These are phyloP conservation scores for Zaprionus nigranus DNA, from an alignment of 1,140 invertebrate genomes.

Conservation along the genomic window DNA sequence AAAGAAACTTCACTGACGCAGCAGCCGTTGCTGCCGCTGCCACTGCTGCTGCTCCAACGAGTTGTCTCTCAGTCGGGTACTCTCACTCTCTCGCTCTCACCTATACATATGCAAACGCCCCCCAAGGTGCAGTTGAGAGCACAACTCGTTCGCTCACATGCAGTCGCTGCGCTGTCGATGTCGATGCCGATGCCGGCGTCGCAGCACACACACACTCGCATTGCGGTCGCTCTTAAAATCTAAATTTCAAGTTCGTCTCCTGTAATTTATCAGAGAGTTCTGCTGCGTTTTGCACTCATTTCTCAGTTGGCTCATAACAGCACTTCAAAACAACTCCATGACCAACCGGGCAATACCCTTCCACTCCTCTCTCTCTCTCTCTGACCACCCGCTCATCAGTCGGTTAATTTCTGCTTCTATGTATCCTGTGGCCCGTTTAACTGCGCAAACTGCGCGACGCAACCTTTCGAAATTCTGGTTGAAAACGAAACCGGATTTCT, in stretches of 20 bases:
- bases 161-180: conserved; percentile 24
- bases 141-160: conserved; percentile 41
- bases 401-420: conserved; percentile 53
- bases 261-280: conserved; percentile 58
- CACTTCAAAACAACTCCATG: conserved; percentile 43
- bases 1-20: conserved; percentile 45
- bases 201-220: conserved; percentile 19
- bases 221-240: conserved; percentile 71
- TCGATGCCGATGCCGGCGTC: conserved; percentile 6
- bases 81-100: conserved; percentile 27
- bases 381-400: not conserved
- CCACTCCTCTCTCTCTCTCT: not conserved
- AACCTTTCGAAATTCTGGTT: conserved; percentile 62
- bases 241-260: conserved; percentile 81
- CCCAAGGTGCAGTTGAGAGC: conserved; percentile 27
- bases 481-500: conserved; percentile 81
- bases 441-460: conserved; percentile 33
- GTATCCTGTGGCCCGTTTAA: conserved; percentile 42
- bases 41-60: conserved; percentile 36
- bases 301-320: conserved; percentile 46
- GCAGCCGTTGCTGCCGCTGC: conserved; percentile 35
- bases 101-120: conserved; percentile 45
- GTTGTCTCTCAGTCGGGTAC: conserved; percentile 26
- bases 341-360: too few relatives aligned
- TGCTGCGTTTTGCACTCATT: conserved; percentile 44